These are phyloP conservation scores for Dicrurus megarhynchus DNA, from an alignment of 2,113 vertebrate species.

Conservation along the genomic window DNA sequence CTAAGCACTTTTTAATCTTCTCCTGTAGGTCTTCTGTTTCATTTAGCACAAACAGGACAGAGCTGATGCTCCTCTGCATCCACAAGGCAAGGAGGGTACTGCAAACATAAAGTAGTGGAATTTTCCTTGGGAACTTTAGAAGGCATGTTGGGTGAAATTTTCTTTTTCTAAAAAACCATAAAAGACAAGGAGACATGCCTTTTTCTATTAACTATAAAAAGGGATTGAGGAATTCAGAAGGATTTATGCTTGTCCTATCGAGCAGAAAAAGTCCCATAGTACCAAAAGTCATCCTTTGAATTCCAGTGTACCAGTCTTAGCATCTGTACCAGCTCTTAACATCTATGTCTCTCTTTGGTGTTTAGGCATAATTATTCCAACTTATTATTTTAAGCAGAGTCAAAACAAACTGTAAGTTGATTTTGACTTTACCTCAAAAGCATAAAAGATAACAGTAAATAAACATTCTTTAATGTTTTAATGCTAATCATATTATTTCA, in stretches of 20 bases:
- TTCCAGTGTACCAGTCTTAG: neutral
- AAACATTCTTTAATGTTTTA: neutral
- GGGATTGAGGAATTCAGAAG: neutral
- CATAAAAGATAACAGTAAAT: neutral
- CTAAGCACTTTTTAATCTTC: neutral
- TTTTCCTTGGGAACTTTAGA: neutral
- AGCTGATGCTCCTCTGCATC: neutral
- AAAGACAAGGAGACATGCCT: neutral
- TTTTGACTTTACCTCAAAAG: neutral
- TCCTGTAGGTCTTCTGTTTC: neutral
- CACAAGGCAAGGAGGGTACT: neutral
- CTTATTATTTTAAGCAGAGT: neutral
- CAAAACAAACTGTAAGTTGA: neutral
- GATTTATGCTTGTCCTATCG: neutral
- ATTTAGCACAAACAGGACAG: neutral
- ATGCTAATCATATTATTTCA: neutral
- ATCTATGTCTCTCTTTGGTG: neutral
- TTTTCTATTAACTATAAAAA: neutral
- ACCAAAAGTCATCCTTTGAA: neutral
- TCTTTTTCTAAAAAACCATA: neutral
- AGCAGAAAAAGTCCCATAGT: neutral
- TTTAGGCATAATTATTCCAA: neutral
- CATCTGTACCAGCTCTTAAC: too few species aligned
- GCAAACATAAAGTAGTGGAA: neutral
- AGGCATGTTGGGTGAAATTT: neutral